phyloP scores from a whole-genome alignment of 1,140 invertebrate species.

The Rhyacophila brunnea region DNA sequence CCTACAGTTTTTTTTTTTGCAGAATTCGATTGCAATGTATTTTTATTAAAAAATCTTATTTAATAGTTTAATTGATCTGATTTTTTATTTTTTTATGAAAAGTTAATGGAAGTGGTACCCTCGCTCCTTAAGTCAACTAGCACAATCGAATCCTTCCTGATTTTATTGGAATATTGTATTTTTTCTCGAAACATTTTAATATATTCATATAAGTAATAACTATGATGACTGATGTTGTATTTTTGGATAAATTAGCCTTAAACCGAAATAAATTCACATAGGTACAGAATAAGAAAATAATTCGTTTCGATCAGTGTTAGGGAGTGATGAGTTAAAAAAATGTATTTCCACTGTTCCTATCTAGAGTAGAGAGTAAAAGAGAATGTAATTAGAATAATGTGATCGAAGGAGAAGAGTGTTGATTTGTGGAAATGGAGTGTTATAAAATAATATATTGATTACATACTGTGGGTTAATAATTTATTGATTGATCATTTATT shows the following conservation, averaged over 20 bases:
- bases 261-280: slow-evolving; percentile 18
- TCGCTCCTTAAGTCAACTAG: slow-evolving; percentile 18
- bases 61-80: no score
- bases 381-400: slow-evolving; percentile 3
- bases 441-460: neutral
- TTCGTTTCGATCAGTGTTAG: slow-evolving; percentile 9
- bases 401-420: no score
- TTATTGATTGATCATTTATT: neutral
- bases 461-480: neutral
- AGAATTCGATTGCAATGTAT: no score
- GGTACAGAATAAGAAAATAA: slow-evolving; percentile 7
- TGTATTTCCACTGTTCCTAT: slow-evolving; percentile 33
- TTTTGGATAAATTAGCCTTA: slow-evolving; percentile 36
- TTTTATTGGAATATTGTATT: slow-evolving; percentile 20
- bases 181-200: slow-evolving; percentile 19
- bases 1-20: no score
- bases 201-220: slow-evolving; percentile 30
- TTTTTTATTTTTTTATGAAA: no score
- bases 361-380: slow-evolving; percentile 23
- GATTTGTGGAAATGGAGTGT: neutral
- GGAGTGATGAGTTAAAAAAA: slow-evolving; percentile 18
- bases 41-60: no score
- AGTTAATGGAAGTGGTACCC: no score
- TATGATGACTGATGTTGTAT: slow-evolving; percentile 33
- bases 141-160: slow-evolving; percentile 33